phyloP scores from a whole-genome alignment of 1,140 invertebrate genomes.

The Drosophila parabipectinata region DNA sequence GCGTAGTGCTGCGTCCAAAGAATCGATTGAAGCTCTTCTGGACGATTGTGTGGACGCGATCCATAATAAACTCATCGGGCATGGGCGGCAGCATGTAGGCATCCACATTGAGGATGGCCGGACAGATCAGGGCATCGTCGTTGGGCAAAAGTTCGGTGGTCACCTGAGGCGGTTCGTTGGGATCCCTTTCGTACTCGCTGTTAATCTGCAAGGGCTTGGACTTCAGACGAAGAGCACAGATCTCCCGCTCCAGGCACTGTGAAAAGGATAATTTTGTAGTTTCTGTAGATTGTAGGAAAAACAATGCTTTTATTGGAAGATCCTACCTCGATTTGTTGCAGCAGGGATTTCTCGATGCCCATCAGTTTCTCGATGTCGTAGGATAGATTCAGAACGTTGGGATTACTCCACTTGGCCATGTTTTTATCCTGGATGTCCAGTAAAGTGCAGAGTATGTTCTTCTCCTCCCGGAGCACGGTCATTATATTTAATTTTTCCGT shows the following conservation, averaged over 20 bases:
- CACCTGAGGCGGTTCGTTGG: constrained; percentile 6
- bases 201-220: constrained; percentile 77
- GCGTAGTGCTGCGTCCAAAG: constrained; percentile 59
- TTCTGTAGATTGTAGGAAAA: neutral
- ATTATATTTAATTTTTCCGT: constrained; percentile 86
- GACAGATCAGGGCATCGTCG: constrained; percentile 49
- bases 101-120: constrained; percentile 63
- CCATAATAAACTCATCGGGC: constrained; percentile 76
- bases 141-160: constrained; percentile 30
- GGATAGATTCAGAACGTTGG: constrained; percentile 64
- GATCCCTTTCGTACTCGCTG: constrained; percentile 35
- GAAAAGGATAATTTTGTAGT: neutral
- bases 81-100: constrained; percentile 62
- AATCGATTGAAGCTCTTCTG: constrained; percentile 67
- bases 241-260: constrained; percentile 78
- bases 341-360: constrained; percentile 72
- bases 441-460: constrained; percentile 84
- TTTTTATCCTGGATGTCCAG: constrained; percentile 83
- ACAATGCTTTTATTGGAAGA: too few relatives aligned
- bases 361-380: constrained; percentile 83
- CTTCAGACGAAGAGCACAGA: constrained; percentile 74
- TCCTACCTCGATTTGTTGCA: constrained; percentile 83
- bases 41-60: constrained; percentile 71
- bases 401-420: constrained; percentile 68
- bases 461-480: constrained; percentile 86